Percentiles rank a stretch among this genome's conserved stretches.
These are phyloP conservation scores for Progne subis DNA, from an alignment of 2,113 vertebrate genomes.

Conservation along the genomic window DNA sequence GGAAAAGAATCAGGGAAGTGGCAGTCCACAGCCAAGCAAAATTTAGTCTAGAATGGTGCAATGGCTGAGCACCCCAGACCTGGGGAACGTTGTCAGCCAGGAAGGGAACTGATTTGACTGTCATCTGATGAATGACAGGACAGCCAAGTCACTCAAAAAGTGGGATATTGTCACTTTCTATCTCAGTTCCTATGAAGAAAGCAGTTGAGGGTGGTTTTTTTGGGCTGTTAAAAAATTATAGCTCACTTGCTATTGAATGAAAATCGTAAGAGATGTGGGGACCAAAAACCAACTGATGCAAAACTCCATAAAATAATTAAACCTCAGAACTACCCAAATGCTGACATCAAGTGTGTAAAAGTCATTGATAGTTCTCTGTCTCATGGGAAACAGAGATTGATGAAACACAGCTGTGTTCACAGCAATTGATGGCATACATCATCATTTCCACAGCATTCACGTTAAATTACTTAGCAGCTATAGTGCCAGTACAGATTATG, in stretches of 20 bases:
- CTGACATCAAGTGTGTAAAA: slow-evolving; percentile 33
- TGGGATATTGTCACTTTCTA: not conserved
- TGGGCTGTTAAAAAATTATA: not conserved
- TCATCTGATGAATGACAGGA: not conserved
- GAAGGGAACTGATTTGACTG: not conserved
- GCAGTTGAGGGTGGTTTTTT: not conserved
- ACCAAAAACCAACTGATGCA: not conserved
- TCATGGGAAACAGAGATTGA: slow-evolving; percentile 48
- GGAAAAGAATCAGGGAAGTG: not conserved
- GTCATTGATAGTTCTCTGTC: slow-evolving; percentile 26
- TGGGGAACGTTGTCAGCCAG: not conserved
- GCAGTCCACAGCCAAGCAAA: not conserved
- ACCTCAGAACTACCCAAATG: not conserved
- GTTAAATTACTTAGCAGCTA: slow-evolving; percentile 62
- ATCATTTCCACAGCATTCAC: slow-evolving; percentile 45
- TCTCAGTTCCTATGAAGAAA: not conserved
- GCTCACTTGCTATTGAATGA: slow-evolving; percentile 11
- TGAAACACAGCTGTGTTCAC: slow-evolving; percentile 64
- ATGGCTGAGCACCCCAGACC: not conserved
- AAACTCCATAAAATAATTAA: slow-evolving; percentile 32
- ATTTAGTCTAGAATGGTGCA: not conserved
- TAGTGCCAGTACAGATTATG: slow-evolving; percentile 53
- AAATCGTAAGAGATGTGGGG: not conserved
- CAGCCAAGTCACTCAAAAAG: not conserved
- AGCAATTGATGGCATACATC: slow-evolving; percentile 40